phyloP scores from a whole-genome alignment of 92 coral and sea anemone genomes.

The Porites divaricata region DNA sequence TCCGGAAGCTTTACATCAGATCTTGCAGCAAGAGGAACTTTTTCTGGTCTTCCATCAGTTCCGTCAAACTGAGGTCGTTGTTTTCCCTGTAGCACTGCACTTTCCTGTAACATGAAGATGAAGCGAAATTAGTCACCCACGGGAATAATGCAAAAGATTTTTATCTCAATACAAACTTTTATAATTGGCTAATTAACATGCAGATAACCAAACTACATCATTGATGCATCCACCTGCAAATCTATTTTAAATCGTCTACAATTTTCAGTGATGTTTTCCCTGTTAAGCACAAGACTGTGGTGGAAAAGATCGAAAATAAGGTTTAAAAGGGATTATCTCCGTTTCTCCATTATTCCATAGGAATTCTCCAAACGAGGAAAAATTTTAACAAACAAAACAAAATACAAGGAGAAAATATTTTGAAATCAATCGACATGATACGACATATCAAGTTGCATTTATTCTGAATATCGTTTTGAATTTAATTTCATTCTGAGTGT shows the following conservation, averaged over 20 bases:
- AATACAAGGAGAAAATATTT: no score
- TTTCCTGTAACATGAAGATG: conserved; percentile 28
- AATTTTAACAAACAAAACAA: no score
- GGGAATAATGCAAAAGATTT: conserved; percentile 6
- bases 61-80: conserved; percentile 30
- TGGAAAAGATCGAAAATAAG: no score
- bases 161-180: neutral
- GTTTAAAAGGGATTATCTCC: no score
- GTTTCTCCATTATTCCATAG: no score
- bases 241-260: neutral
- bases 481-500: neutral
- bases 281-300: no score
- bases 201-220: conserved; percentile 15
- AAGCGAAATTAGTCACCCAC: neutral
- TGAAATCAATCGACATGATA: neutral
- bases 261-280: neutral
- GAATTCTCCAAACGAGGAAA: no score
- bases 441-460: no score
- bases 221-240: conserved; percentile 21
- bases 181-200: conserved; percentile 12
- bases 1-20: conserved; percentile 76
- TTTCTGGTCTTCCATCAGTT: conserved; percentile 17
- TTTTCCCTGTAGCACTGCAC: conserved; percentile 40
- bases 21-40: conserved; percentile 29
- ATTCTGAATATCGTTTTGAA: no score